phyloP scores from a whole-genome alignment of 2,888 invertebrate species.

The Stegophylla sp. region DNA sequence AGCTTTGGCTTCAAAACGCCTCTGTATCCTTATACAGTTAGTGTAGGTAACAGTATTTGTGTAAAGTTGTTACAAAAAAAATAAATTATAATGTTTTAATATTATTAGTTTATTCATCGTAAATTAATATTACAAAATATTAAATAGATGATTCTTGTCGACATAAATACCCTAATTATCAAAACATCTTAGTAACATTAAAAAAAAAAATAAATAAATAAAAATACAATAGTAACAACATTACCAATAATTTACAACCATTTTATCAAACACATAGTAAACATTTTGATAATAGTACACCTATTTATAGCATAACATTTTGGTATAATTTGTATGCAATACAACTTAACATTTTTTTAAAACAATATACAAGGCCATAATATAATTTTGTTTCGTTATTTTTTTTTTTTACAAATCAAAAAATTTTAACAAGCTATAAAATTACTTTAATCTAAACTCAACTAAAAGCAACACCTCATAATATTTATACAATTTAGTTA shows the following conservation, averaged over 20 bases:
- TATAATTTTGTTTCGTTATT: not conserved
- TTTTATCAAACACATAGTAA: not conserved
- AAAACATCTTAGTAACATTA: too few relatives aligned
- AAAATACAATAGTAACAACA: too few relatives aligned
- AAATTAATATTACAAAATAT: too few relatives aligned
- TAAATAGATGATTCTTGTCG: too few relatives aligned
- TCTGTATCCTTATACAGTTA: too few relatives aligned
- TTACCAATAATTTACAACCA: too few relatives aligned
- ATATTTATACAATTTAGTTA: constrained; percentile 34
- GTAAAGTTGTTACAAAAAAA: too few relatives aligned
- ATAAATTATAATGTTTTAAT: not conserved
- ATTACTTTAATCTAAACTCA: constrained; percentile 32
- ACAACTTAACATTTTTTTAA: not conserved
- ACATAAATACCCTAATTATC: too few relatives aligned
- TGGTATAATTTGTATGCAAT: not conserved
- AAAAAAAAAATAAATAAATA: too few relatives aligned
- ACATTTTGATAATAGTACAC: not conserved
- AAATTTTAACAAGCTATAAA: constrained; percentile 33
- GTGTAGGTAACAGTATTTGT: too few relatives aligned
- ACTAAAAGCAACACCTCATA: constrained; percentile 45
- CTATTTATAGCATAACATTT: not conserved
- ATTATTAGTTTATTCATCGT: too few relatives aligned
- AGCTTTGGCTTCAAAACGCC: too few relatives aligned
- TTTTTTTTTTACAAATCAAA: constrained; percentile 23
- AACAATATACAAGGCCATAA: not conserved